A percentile compares a stretch with the other conserved stretches of the same genome.
Evolutionary conservation across 2,888 invertebrate species (phyloP).

Genomic region (Archaeoteleia sp.): DNA sequence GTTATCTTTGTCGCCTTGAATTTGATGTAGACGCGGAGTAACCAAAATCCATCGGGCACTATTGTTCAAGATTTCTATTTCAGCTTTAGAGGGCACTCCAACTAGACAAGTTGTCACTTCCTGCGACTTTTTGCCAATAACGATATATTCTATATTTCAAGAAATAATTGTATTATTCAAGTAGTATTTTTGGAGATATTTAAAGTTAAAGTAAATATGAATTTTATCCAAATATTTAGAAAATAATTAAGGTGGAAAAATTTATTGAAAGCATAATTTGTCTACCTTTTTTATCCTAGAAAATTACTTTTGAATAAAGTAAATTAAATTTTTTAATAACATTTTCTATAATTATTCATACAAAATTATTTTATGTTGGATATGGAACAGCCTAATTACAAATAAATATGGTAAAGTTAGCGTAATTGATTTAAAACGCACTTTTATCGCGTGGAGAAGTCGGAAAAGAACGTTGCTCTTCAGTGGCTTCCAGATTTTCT

Average conservation of each 20-base stretch:
- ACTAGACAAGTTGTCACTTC: conserved; percentile 68
- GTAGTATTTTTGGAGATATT: too few species aligned
- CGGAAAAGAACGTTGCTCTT: background rate
- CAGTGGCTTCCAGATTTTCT: conserved; percentile 3
- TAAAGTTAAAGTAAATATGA: too few species aligned
- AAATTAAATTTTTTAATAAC: conserved; percentile 8
- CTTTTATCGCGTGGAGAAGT: conserved; percentile 30
- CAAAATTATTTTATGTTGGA: too few species aligned
- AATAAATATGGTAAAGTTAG: too few species aligned
- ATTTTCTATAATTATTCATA: background rate
- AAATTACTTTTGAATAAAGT: background rate
- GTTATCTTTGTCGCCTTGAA: conserved; percentile 66
- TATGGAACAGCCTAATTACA: too few species aligned
- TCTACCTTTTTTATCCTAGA: too few species aligned
- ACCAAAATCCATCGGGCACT: conserved; percentile 69
- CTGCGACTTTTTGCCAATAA: conserved; percentile 64
- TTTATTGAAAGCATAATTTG: too few species aligned
- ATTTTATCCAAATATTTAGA: too few species aligned
- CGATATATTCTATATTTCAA: conserved; percentile 58
- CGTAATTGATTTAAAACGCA: conserved; percentile 5
- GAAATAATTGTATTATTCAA: conserved; percentile 21
- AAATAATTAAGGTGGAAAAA: too few species aligned
- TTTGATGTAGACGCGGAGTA: conserved; percentile 59
- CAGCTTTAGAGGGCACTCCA: conserved; percentile 63
- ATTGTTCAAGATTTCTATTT: conserved; percentile 67